phyloP scores from a whole-genome alignment of 2,113 vertebrate genomes.

The Leucopternis melanops region DNA sequence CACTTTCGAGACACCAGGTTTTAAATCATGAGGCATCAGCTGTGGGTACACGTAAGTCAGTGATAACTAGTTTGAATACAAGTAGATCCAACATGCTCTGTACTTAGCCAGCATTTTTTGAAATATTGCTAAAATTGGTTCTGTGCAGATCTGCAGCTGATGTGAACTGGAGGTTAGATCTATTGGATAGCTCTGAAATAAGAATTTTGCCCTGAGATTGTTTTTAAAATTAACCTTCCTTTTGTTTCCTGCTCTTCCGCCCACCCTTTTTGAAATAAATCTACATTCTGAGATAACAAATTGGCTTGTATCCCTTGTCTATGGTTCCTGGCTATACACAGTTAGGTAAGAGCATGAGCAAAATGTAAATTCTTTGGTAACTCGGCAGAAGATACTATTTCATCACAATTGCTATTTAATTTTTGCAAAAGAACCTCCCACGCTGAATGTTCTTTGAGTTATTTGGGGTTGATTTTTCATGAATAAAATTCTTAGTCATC shows the following conservation, averaged over 20 bases:
- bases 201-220: background rate
- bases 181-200: background rate
- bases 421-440: slow-evolving; percentile 52
- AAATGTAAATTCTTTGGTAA: slow-evolving; percentile 43
- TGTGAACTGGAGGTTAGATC: background rate
- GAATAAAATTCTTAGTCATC: slow-evolving; percentile 65
- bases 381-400: slow-evolving; percentile 48
- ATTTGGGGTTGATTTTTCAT: slow-evolving; percentile 59
- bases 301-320: background rate
- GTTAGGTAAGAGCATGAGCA: slow-evolving; percentile 39
- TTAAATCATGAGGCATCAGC: background rate
- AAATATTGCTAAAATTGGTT: background rate
- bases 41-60: background rate
- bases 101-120: background rate
- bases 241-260: background rate
- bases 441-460: slow-evolving; percentile 53
- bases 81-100: background rate
- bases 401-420: slow-evolving; percentile 56
- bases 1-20: background rate
- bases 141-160: background rate
- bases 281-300: background rate
- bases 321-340: background rate
- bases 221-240: background rate
- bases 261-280: background rate
- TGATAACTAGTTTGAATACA: background rate